Conservation (phyloP, 1,140 invertebrate species). For the Theocolax elegans region DNA sequence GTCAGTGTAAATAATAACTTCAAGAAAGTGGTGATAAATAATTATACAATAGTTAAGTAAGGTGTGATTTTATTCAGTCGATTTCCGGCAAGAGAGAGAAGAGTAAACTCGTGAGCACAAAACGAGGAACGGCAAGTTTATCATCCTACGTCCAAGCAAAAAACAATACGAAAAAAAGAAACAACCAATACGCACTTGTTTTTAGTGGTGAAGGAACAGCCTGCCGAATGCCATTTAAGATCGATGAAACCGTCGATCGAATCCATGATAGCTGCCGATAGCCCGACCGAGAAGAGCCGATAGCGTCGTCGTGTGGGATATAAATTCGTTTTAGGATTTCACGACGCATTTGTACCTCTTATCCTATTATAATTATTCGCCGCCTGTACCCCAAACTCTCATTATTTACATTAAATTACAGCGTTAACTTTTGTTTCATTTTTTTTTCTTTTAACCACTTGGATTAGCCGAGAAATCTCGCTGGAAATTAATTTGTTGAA, state of each 20-base stretch:
- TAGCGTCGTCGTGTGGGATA: conserved; percentile 9
- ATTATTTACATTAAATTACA: no score
- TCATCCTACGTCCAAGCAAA: no score
- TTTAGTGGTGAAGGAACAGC: conserved; percentile 43
- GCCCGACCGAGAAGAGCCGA: conserved; percentile 34
- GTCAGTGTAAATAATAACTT: no score
- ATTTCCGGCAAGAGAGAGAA: conserved; percentile 39
- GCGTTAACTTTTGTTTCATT: no score
- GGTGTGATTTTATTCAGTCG: conserved; percentile 37
- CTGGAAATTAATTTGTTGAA: no score
- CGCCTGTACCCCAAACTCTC: no score
- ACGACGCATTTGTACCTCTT: background rate
- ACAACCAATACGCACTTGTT: conserved; percentile 27
- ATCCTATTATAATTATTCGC: no score
- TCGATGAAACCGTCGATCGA: conserved; percentile 42
- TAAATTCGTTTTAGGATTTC: conserved; percentile 42
- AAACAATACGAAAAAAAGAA: background rate
- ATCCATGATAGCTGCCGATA: conserved; percentile 23
- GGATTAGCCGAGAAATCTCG: no score
- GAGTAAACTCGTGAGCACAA: background rate
- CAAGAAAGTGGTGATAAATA: no score
- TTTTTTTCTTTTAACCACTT: no score
- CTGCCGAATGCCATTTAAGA: conserved; percentile 38
- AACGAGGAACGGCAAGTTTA: background rate
- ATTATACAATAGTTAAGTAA: no score